Percentiles rank a stretch among this genome's conserved stretches.
These are phyloP conservation scores for Notolepis coatsorum DNA, from an alignment of 2,797 vertebrate species.

Conservation along the genomic window DNA sequence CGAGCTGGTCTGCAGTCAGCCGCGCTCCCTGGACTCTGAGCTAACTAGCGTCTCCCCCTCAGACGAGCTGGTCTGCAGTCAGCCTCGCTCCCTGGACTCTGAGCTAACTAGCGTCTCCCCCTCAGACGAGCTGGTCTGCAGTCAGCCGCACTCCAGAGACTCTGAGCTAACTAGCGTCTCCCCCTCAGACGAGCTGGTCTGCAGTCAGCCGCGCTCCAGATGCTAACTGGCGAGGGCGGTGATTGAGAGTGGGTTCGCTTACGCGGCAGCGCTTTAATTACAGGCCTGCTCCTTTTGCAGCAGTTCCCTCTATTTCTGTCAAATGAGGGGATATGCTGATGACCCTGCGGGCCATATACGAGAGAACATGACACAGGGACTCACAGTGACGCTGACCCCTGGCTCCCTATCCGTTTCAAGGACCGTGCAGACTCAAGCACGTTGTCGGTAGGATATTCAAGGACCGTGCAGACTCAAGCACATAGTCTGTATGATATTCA, in stretches of 20 bases:
- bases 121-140: constrained; percentile 5
- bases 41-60: no score
- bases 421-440: no score
- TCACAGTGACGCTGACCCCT: constrained; percentile 45
- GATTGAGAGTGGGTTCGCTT: constrained; percentile 75
- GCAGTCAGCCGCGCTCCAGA: constrained; percentile 79
- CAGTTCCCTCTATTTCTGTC: constrained; percentile 68
- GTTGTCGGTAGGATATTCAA: no score
- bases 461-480: no score
- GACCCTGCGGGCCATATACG: constrained; percentile 51
- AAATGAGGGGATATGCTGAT: constrained; percentile 81
- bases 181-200: constrained; percentile 62
- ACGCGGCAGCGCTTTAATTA: constrained; percentile 78
- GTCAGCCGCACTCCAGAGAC: no score
- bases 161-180: constrained; percentile 52
- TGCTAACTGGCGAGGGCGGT: constrained; percentile 76
- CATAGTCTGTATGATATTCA: no score
- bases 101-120: constrained; percentile 51
- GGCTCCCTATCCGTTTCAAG: constrained; percentile 54
- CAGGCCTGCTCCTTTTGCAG: constrained; percentile 66
- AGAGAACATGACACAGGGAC: constrained; percentile 23
- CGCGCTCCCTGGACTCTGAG: no score
- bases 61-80: no score
- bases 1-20: no score
- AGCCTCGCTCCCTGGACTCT: no score